Evolutionary conservation across 2,888 invertebrate species (phyloP).

Genomic region (Heliconius ethilla): DNA sequence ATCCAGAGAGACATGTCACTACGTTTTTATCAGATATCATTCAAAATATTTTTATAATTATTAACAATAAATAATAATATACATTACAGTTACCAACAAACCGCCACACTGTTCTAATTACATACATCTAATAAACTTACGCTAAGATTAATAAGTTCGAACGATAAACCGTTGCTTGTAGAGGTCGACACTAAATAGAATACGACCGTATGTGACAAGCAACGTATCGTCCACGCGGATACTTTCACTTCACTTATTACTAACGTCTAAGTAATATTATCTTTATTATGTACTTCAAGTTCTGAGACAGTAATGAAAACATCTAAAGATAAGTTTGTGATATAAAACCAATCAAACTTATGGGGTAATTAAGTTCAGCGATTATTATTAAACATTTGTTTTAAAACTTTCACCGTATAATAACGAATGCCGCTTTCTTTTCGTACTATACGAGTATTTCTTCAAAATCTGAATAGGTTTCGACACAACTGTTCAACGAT

Average conservation of each 20-base stretch:
- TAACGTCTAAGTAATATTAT: background rate
- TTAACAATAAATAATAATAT: too few relatives aligned
- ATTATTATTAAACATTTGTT: slow-evolving; percentile 1
- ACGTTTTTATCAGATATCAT: too few relatives aligned
- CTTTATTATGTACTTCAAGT: background rate
- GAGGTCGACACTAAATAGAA: background rate
- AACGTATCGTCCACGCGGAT: background rate
- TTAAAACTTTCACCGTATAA: slow-evolving; percentile 6
- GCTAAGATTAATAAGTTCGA: background rate
- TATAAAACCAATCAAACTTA: background rate
- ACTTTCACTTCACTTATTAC: background rate
- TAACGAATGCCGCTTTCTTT: background rate
- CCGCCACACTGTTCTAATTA: background rate
- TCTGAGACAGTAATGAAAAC: background rate
- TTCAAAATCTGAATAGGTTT: background rate
- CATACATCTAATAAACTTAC: background rate
- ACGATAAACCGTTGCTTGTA: background rate
- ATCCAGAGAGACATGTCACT: too few relatives aligned
- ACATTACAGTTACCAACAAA: background rate
- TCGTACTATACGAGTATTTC: background rate
- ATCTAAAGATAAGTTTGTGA: background rate
- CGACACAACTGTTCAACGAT: background rate
- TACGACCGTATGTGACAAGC: too few relatives aligned
- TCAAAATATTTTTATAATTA: too few relatives aligned
- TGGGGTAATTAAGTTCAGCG: background rate